phyloP scores from a whole-genome alignment of 2,888 invertebrate genomes.

The Limnephilus lunatus region DNA sequence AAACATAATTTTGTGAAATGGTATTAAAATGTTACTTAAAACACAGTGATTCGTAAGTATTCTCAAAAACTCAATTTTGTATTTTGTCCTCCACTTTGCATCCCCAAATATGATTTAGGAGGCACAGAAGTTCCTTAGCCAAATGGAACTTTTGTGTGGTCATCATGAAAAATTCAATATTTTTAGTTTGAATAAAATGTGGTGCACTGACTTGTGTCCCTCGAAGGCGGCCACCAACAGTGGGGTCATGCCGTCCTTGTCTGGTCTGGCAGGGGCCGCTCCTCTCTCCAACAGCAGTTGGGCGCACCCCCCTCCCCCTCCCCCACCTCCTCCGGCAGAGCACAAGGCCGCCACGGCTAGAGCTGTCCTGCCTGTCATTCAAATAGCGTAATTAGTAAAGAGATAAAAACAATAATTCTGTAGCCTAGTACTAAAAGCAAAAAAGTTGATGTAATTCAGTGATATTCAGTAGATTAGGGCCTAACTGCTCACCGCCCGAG shows the following conservation, averaged over 20 bases:
- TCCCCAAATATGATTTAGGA: background rate
- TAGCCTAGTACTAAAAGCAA: too few relatives aligned
- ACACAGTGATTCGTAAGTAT: too few relatives aligned
- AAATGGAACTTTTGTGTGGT: too few relatives aligned
- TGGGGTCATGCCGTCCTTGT: conserved; percentile 92
- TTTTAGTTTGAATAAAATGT: background rate
- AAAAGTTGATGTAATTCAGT: too few relatives aligned
- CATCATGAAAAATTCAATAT: too few relatives aligned
- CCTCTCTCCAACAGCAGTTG: conserved; percentile 84
- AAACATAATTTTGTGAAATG: too few relatives aligned
- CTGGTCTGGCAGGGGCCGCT: conserved; percentile 88
- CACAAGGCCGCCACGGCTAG: conserved; percentile 92
- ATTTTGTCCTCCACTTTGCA: background rate
- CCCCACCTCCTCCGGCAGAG: conserved; percentile 81
- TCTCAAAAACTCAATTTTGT: too few relatives aligned
- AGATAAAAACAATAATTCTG: background rate
- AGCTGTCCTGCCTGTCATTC: conserved; percentile 83
- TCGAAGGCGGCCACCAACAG: conserved; percentile 93
- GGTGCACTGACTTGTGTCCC: conserved; percentile 83
- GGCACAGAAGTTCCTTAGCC: background rate
- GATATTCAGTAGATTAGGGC: too few relatives aligned
- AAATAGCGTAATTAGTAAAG: background rate
- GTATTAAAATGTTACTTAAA: too few relatives aligned
- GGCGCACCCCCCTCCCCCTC: conserved; percentile 70
- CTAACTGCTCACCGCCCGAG: too few relatives aligned